A percentile compares a stretch with the other conserved stretches of the same genome.
Conservation (phyloP, 2,888 invertebrate species). For the Sinhomidia bicolor region DNA sequence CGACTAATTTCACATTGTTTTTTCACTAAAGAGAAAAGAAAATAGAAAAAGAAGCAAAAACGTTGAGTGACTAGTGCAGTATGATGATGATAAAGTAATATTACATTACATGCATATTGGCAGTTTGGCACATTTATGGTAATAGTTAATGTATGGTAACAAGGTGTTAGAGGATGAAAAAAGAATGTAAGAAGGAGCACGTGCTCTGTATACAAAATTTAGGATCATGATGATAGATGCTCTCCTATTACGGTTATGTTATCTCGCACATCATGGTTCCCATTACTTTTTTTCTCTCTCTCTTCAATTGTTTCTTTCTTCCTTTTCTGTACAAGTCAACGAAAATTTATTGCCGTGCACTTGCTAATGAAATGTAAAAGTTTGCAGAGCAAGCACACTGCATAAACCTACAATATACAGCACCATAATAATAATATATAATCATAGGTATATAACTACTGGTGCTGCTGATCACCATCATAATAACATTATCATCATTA, state of each 20-base stretch:
- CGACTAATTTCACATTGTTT: neutral
- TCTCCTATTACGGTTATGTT: constrained; percentile 68
- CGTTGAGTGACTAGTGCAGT: too few species aligned
- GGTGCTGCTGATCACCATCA: constrained; percentile 22
- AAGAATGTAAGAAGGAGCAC: constrained; percentile 47
- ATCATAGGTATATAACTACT: too few species aligned
- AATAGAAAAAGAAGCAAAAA: too few species aligned
- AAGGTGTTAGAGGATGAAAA: constrained; percentile 40
- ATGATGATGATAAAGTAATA: constrained; percentile 42
- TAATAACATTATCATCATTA: neutral
- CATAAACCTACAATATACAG: neutral
- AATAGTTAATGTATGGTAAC: constrained; percentile 66
- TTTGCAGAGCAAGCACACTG: neutral
- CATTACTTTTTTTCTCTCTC: constrained; percentile 23
- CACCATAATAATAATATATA: constrained; percentile 5
- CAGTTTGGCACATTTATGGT: constrained; percentile 61
- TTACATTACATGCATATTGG: constrained; percentile 47
- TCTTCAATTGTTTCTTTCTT: constrained; percentile 40
- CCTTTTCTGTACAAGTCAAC: constrained; percentile 12
- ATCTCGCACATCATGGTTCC: constrained; percentile 15
- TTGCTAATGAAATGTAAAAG: constrained; percentile 52
- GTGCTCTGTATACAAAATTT: constrained; percentile 62
- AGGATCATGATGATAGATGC: neutral
- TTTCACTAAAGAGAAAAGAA: neutral
- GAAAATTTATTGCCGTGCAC: constrained; percentile 8